Conservation (phyloP, 1,140 invertebrate genomes). For the Bombus confusus region DNA sequence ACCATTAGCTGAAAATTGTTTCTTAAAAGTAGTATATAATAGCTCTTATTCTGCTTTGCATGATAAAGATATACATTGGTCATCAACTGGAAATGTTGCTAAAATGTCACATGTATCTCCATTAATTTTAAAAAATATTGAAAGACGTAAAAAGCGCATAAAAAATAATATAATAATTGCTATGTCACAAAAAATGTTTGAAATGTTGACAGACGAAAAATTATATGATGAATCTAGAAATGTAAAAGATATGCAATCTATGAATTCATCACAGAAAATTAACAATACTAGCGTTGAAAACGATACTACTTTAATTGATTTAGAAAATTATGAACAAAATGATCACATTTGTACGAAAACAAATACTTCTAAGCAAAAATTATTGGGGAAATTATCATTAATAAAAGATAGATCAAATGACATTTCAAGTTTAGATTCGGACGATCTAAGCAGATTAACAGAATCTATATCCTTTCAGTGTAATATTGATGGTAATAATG, state of each 20-base stretch:
- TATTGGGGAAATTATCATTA: background rate
- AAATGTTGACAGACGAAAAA: background rate
- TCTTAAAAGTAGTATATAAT: constrained; percentile 19
- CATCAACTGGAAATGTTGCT: constrained; percentile 21
- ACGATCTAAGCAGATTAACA: constrained; percentile 43
- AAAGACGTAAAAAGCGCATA: background rate
- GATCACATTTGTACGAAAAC: background rate
- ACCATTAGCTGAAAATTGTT: constrained; percentile 6
- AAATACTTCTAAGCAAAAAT: background rate
- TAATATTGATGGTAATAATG: background rate
- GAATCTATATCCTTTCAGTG: background rate
- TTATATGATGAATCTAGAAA: background rate
- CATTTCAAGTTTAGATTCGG: constrained; percentile 51
- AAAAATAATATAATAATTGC: background rate
- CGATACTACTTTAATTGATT: background rate
- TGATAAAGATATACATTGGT: constrained; percentile 31
- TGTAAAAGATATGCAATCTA: background rate
- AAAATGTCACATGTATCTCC: background rate
- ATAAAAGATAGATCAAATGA: background rate
- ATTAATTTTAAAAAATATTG: constrained; percentile 5
- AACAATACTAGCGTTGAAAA: background rate
- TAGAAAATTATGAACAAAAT: background rate
- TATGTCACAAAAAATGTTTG: background rate
- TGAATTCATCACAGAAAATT: background rate
- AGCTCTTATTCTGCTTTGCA: background rate